Evolutionary conservation across 1,140 invertebrate species (phyloP), one percentile per base, ranked within the genome.

Genomic region (Lordiphosa mommai): DNA sequence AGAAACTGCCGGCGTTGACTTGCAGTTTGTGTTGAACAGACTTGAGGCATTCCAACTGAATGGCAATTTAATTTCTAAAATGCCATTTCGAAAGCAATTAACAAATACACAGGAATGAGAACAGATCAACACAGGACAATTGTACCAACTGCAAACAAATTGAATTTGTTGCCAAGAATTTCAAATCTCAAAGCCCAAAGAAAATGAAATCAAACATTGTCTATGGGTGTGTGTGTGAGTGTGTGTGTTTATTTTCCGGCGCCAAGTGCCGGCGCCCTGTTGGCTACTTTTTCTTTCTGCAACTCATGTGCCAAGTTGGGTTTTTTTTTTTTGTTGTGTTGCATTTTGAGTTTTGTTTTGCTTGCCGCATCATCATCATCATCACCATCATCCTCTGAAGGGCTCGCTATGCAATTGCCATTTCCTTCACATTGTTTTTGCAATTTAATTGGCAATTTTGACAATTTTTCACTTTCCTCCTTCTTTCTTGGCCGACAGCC

Each of bases 41-140:
- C 29, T 53, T 63, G 32, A 61, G 68, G 66, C 60, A 65, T 30
- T 55, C 63, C 36, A 30, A 61, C 9, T 36, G 36, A 37, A 48
- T 65, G 58, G 63, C 76, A 80, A 80, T 80, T 74, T 82, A 74
- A 80, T 82, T 82, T 80, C 71, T 80, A 52, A 80, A 80, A 80
- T 79, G 59, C 69, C 73, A 79, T 79, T 79, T 80, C 64, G 53
- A 65, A 79, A 66, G 53, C 65, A 59, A 66, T 66, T 80, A 43
- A 43, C 30, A 69, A 80, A 79, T 61, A 12, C n/a, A 10, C n/a
- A 27, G 16, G 5, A 20, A 53, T 36, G 32, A 43, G 51, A 64
- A 47, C 40, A 43, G 40, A 33, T 12, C 34, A 10, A 27, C 40
- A 50, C 34, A 57, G 14, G 16, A 50, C n/a, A 50, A 55, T 66